Percentiles rank a stretch among this genome's conserved stretches.
phyloP scores from a whole-genome alignment of 2,113 vertebrate genomes.

The Nipponia nippon region DNA sequence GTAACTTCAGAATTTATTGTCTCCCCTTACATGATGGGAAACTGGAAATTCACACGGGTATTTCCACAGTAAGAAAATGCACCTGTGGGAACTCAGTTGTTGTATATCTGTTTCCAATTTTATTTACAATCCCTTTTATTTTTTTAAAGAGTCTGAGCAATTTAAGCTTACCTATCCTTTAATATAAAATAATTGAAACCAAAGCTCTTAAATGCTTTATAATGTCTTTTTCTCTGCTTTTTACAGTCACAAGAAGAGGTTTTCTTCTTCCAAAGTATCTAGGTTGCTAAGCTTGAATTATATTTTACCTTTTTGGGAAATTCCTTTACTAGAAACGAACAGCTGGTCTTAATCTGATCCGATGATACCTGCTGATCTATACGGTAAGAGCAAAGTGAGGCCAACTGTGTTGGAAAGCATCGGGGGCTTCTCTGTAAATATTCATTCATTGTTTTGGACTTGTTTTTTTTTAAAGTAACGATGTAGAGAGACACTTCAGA shows the following conservation, averaged over 20 bases:
- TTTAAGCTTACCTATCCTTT: slow-evolving; percentile 51
- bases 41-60: slow-evolving; percentile 74
- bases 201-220: slow-evolving; percentile 48
- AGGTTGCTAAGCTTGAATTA: slow-evolving; percentile 66
- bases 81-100: slow-evolving; percentile 68
- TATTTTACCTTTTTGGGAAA: slow-evolving; percentile 68
- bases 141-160: slow-evolving; percentile 46
- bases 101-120: slow-evolving; percentile 69
- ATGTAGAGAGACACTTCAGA: slow-evolving; percentile 45
- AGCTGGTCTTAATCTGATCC: slow-evolving; percentile 73
- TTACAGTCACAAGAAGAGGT: slow-evolving; percentile 32
- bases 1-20: slow-evolving; percentile 73
- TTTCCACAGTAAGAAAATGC: slow-evolving; percentile 64
- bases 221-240: slow-evolving; percentile 35
- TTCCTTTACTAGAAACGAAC: slow-evolving; percentile 67
- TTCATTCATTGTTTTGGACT: slow-evolving; percentile 59
- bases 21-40: slow-evolving; percentile 75
- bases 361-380: slow-evolving; percentile 71
- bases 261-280: slow-evolving; percentile 63
- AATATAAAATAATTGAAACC: slow-evolving; percentile 60
- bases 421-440: slow-evolving; percentile 64
- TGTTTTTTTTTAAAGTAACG: slow-evolving; percentile 48
- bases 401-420: slow-evolving; percentile 47
- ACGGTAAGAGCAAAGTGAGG: slow-evolving; percentile 63
- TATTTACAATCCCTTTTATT: slow-evolving; percentile 57